A percentile compares a stretch with the other conserved stretches of the same genome.
These are phyloP conservation scores for Anastatus disparis DNA, from an alignment of 1,140 invertebrate genomes.

Conservation along the genomic window DNA sequence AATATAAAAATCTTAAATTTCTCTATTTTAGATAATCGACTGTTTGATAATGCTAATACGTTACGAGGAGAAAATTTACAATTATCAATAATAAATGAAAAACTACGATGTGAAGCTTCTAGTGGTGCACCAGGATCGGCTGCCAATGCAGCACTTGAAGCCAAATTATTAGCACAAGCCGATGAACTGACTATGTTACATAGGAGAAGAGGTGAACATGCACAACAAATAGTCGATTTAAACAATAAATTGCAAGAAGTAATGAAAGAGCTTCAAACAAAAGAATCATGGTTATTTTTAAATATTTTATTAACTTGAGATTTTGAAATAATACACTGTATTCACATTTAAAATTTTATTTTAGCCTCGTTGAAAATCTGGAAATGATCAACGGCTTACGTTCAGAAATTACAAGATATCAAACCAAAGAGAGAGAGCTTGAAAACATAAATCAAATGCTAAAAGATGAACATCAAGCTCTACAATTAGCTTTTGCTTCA, in stretches of 20 bases:
- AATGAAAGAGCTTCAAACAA: constrained; percentile 78
- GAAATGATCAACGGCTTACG: constrained; percentile 73
- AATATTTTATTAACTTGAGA: constrained; percentile 1
- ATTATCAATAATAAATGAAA: constrained; percentile 85
- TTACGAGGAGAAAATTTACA: constrained; percentile 85
- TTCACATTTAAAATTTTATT: constrained; percentile 46
- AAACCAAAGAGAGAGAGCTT: constrained; percentile 74
- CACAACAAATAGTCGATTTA: constrained; percentile 91
- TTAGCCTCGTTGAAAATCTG: constrained; percentile 79
- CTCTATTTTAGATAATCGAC: constrained; percentile 79
- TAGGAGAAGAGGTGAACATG: constrained; percentile 88
- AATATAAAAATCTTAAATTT: too few species aligned
- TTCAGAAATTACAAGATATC: constrained; percentile 75
- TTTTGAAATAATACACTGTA: too few species aligned
- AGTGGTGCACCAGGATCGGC: constrained; percentile 59
- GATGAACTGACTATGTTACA: constrained; percentile 93
- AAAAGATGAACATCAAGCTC: constrained; percentile 93
- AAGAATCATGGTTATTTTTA: constrained; percentile 77
- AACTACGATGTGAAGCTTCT: constrained; percentile 73
- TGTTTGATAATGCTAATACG: constrained; percentile 84
- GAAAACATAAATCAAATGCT: constrained; percentile 87
- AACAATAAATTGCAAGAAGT: constrained; percentile 88
- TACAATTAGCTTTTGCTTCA: constrained; percentile 89
- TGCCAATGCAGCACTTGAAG: constrained; percentile 74
- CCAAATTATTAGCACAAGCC: constrained; percentile 86